Base-by-base conservation (phyloP, 2,113 vertebrate genomes). In the Danionella cerebrum region DNA sequence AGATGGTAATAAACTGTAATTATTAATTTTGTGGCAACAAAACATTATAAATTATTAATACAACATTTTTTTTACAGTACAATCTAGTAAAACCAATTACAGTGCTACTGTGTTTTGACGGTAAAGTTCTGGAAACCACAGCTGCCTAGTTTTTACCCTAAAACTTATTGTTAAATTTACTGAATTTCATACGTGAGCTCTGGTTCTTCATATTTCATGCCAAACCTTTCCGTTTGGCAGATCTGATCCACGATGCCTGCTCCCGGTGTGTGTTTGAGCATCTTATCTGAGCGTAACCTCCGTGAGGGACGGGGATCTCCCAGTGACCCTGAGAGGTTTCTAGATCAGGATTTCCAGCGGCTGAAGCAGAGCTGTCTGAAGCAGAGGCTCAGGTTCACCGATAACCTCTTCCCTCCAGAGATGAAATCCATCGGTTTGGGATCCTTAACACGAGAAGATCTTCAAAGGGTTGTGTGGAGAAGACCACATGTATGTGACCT, bases 321-420 rank as follows among this genome's bases (percentile, higher is more conserved):
- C 1, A 11, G 4, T 6, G 78, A 78, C 39, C 82, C 87, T 0
- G 65, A 69, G 0, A 78, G 1, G 25, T 81, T 84, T 4, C 2
- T 69, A 3, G 71, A 72, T 14, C 85, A 87, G 53, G 78, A 86
- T 69, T 85, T 76, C 42, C 0, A 76, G 5, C 8, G 57, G 21
- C 45, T 87, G 16, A 77, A 69, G 4, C 19, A 68, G 8, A 58
- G 76, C 66, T 85, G 19, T 21, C 1, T 79, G 1, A 19, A 1
- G 24, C n/a, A 44, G 0, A 35, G 29, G 5, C 1, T 50, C 0
- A 72, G 76, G 36, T 89, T 69, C 24, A 3, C 76, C 0, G 87
- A 89, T 0, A 65, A 79, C 0, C 72, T 51, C 25, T 89, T 89
- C 59, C 84, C 80, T 0, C 87, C 86, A 0, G 78, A 85, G 65